These are phyloP conservation scores for cat (Felis catus) DNA, from an alignment of 2,113 vertebrate species.

Conservation along the genomic window DNA sequence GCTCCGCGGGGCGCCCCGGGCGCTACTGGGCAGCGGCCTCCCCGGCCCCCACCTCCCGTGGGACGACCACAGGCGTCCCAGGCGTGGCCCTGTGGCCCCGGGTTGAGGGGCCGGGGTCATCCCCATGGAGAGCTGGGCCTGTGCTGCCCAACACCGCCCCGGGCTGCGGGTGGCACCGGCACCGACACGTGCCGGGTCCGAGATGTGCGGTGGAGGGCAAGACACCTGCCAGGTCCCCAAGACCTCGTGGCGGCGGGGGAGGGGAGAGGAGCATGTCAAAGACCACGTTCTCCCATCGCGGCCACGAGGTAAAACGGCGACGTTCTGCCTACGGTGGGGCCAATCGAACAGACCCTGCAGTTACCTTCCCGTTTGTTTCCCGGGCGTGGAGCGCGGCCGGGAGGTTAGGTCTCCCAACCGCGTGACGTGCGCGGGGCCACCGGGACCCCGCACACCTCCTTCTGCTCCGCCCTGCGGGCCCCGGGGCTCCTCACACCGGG, in stretches of 20 bases:
- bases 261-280: no score
- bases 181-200: neutral
- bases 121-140: neutral
- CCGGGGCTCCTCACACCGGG: no score
- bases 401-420: neutral
- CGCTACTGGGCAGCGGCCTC: neutral
- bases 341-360: neutral
- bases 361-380: neutral
- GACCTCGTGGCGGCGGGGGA: neutral
- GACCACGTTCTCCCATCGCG: neutral
- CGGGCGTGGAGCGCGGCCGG: neutral
- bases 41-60: neutral
- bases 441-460: no score
- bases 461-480: no score
- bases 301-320: neutral
- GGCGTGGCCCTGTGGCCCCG: neutral
- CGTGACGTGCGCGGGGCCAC: no score
- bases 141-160: neutral
- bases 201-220: neutral
- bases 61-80: neutral
- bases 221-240: accelerated
- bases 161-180: accelerated
- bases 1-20: neutral
- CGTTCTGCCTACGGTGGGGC: neutral
- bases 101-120: neutral